Conservation (phyloP, 2,888 invertebrate species). For the Choristoneura rosaceana region DNA sequence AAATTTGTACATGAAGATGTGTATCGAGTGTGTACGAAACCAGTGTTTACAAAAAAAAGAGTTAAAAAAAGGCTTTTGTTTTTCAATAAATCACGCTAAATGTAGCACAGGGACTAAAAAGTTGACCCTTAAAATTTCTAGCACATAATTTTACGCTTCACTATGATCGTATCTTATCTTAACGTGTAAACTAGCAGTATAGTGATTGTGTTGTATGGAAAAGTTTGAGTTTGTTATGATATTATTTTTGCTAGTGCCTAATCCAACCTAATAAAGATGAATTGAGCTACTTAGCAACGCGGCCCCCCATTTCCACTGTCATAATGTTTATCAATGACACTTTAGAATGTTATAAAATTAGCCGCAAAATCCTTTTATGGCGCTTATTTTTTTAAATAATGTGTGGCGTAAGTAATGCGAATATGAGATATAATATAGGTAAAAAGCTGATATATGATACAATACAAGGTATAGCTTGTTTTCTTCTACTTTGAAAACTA, state of each 20-base stretch:
- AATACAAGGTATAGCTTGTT: too few relatives aligned
- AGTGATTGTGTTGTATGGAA: conserved; percentile 22
- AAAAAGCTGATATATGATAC: too few relatives aligned
- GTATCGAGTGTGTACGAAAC: too few relatives aligned
- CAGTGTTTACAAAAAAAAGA: too few relatives aligned
- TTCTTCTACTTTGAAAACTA: too few relatives aligned
- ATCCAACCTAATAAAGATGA: conserved; percentile 18
- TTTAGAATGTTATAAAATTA: neutral
- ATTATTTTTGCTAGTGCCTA: conserved; percentile 14
- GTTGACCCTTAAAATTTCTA: neutral
- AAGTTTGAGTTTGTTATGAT: conserved; percentile 11
- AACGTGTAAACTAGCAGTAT: neutral
- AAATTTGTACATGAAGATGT: too few relatives aligned
- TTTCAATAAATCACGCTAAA: too few relatives aligned
- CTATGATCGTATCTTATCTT: conserved; percentile 11
- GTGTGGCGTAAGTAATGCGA: neutral
- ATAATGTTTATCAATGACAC: conserved; percentile 14
- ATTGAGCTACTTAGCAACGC: conserved; percentile 8
- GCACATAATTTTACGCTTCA: neutral
- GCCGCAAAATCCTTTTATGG: neutral
- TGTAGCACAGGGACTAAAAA: too few relatives aligned
- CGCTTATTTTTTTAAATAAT: neutral
- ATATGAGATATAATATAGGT: too few relatives aligned
- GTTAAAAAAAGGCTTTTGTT: too few relatives aligned
- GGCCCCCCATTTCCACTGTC: neutral